Evolutionary conservation across 2,113 vertebrate species (phyloP), one percentile per base, ranked within the genome.

Genomic region (Hystrix cristata): DNA sequence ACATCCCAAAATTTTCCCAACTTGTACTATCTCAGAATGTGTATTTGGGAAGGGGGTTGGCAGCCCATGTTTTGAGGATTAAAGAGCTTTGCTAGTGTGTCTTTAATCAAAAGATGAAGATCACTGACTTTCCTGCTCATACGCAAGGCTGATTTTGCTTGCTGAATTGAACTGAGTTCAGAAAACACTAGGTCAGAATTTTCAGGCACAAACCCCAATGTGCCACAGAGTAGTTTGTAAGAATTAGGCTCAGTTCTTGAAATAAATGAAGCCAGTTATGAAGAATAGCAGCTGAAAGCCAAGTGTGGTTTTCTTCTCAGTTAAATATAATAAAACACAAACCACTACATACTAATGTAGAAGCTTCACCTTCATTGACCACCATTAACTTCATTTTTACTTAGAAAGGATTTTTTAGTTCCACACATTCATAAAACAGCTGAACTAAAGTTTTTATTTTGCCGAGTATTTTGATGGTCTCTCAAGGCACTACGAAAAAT

Each of bases 251-350:
- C 12, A 76, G 57, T 85, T 9, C 23, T 76, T 91, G 60, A 89
- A 90, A 86, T 83, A 94, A 96, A 95, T 88, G 8, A 78, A 86
- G 5, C 14, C 57, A 29, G 48, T 90, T 9, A 27, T 38, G 51
- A 48, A 96, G 60, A 74, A 57, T 0, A 90, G 46, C 82, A 21
- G 78, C 18, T 55, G 53, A 92, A 94, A 27, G 59, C 19, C 71
- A 27, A 87, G 38, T 18, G 46, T 18, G 23, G 27, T 53, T 96
- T 96, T 72, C 72, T 83, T 93, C 38, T 87, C 80, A 84, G 55
- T 85, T 93, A 87, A 86, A 86, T 83, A 83, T 31, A 93, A 81
- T 10, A 4, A 91, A 91, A 85, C 14, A 55, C 67, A 67, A 90
- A 83, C 21, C 14, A 64, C 18, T 59, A 8, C 18, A 25, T 74